Evolutionary conservation across 2,113 vertebrate species (phyloP).

Genomic region (Trinectes maculatus): DNA sequence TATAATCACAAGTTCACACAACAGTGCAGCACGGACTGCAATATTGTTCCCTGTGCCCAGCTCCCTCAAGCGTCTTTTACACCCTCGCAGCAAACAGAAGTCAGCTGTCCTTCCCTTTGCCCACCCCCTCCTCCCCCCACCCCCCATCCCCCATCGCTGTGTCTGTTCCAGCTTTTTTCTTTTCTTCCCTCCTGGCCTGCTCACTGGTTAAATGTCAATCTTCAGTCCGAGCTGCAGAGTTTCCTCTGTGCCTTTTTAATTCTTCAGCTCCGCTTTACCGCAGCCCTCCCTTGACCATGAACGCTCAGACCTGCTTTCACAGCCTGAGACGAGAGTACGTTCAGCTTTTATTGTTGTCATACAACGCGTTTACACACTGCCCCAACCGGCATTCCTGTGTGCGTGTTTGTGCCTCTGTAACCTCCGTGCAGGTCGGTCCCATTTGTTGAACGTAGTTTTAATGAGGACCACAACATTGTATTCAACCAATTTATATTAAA

Average conservation of each 20-base stretch:
- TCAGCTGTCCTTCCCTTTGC: not conserved
- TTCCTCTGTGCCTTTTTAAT: not conserved
- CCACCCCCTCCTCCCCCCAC: no score
- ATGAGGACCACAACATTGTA: conserved; percentile 6
- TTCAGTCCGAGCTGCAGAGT: conserved; percentile 3
- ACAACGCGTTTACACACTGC: not conserved
- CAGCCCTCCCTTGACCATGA: not conserved
- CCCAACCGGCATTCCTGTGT: not conserved
- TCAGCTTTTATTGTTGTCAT: not conserved
- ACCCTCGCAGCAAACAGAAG: conserved; percentile 2
- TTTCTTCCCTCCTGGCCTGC: not conserved
- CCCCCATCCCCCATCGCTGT: not conserved
- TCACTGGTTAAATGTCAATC: conserved; percentile 14
- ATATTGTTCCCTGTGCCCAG: not conserved
- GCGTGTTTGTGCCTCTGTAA: not conserved
- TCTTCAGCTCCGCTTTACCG: not conserved
- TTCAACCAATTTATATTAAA: conserved; percentile 56
- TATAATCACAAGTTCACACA: conserved; percentile 20
- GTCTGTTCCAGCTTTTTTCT: not conserved
- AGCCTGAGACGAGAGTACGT: not conserved
- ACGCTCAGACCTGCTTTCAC: not conserved
- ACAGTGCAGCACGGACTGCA: conserved; percentile 10
- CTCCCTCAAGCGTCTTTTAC: not conserved
- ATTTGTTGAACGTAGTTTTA: conserved; percentile 18
- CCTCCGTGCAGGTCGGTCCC: conserved; percentile 6